phyloP scores from a whole-genome alignment of 2,888 invertebrate genomes.

The Tenthredo distinguenda region DNA sequence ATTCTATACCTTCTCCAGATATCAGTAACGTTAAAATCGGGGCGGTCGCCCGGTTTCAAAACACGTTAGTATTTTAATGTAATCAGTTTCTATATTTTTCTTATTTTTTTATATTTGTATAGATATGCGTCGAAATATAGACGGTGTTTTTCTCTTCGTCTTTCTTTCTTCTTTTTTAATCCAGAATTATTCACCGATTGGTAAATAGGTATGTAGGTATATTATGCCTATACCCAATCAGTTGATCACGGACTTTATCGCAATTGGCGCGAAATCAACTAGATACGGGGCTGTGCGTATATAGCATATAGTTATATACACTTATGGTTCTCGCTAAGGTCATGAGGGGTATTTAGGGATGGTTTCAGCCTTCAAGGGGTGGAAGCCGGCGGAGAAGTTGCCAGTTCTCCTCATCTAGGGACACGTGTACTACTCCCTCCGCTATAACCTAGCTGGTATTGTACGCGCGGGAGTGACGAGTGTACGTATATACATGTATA shows the following conservation, averaged over 20 bases:
- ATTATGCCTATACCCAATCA: neutral
- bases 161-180: too few species aligned
- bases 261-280: neutral
- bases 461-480: constrained; percentile 34
- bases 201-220: neutral
- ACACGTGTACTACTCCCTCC: constrained; percentile 36
- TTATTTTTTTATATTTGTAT: too few species aligned
- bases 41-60: neutral
- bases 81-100: neutral
- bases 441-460: neutral
- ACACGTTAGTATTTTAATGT: neutral
- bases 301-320: neutral
- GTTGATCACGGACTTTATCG: neutral
- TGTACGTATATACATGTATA: neutral
- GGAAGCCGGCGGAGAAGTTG: constrained; percentile 19
- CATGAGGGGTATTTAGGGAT: constrained; percentile 43
- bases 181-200: neutral
- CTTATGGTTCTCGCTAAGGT: constrained; percentile 19
- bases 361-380: constrained; percentile 14
- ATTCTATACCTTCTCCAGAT: too few species aligned
- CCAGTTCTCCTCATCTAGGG: constrained; percentile 16
- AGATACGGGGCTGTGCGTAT: constrained; percentile 1
- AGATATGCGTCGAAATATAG: too few species aligned
- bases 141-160: too few species aligned
- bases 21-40: neutral